Percentiles rank a stretch among this genome's conserved stretches.
Evolutionary conservation across 2,113 vertebrate genomes (phyloP).

Genomic region (Hirundichthys speculiger): DNA sequence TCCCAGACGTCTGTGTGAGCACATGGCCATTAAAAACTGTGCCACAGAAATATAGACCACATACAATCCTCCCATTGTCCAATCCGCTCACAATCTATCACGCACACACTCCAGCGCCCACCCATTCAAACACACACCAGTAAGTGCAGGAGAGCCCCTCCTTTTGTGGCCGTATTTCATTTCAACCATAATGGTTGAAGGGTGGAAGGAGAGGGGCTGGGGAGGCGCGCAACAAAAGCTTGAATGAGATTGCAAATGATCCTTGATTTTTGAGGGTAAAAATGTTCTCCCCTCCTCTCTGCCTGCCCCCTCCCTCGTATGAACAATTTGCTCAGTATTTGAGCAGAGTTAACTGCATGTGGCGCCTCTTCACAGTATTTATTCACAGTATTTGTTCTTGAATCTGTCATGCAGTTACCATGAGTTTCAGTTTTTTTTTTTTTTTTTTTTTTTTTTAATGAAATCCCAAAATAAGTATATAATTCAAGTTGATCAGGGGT

Average conservation of each 20-base stretch:
- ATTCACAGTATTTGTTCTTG: no score
- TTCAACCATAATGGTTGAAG: slow-evolving; percentile 69
- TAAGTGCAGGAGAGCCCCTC: slow-evolving; percentile 43
- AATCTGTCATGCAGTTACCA: no score
- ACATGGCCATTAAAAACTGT: slow-evolving; percentile 57
- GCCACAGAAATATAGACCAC: slow-evolving; percentile 75
- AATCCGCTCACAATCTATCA: slow-evolving; percentile 48
- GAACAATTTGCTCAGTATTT: slow-evolving; percentile 11
- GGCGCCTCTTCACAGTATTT: no score
- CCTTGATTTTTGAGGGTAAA: slow-evolving; percentile 67
- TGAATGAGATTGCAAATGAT: slow-evolving; percentile 74
- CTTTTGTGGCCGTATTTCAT: slow-evolving; percentile 72
- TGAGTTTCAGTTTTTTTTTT: no score
- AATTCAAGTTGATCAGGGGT: no score
- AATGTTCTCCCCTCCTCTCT: slow-evolving; percentile 14
- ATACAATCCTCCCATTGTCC: slow-evolving; percentile 75
- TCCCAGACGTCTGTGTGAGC: slow-evolving; percentile 44
- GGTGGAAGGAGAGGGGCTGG: slow-evolving; percentile 9
- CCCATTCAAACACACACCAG: slow-evolving; percentile 37
- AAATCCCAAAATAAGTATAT: no score
- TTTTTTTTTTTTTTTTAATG: no score
- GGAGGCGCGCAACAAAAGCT: slow-evolving; percentile 61
- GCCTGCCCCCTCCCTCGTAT: slow-evolving; percentile 1
- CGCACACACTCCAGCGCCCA: slow-evolving; percentile 23
- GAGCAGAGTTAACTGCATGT: no score